Percentiles rank a stretch among this genome's conserved stretches.
Conservation (phyloP, 2,888 invertebrate genomes). For the Cephus runcator region DNA sequence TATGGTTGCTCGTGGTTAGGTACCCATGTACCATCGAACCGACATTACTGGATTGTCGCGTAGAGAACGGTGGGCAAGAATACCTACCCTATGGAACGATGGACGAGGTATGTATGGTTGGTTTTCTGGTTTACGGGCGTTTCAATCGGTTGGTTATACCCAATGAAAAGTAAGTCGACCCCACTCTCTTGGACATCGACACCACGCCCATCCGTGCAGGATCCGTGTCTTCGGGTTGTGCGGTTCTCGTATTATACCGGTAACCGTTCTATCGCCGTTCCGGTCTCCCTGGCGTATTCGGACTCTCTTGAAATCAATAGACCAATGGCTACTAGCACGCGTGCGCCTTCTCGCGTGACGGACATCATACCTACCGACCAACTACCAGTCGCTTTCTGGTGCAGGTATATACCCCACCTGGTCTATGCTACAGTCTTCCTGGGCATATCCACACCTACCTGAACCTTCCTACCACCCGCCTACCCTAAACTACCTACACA, state of each 20-base stretch:
- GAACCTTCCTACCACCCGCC: conserved; percentile 17
- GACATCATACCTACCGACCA: conserved; percentile 42
- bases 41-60: not conserved
- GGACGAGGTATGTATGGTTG: not conserved
- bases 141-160: not conserved
- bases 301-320: conserved; percentile 52
- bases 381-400: conserved; percentile 1
- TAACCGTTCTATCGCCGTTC: not conserved
- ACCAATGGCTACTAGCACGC: conserved; percentile 58
- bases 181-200: not conserved
- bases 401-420: not conserved
- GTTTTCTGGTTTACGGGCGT: not conserved
- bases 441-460: not conserved
- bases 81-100: not conserved
- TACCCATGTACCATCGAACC: not conserved
- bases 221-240: not conserved
- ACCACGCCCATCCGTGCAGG: not conserved
- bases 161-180: not conserved
- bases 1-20: not conserved
- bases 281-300: not conserved
- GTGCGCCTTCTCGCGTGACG: conserved; percentile 52
- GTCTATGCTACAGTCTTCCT: not conserved
- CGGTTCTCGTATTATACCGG: not conserved
- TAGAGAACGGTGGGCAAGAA: not conserved
- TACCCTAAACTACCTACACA: conserved; percentile 9